Evolutionary conservation across 2,113 vertebrate species (phyloP), one percentile per base, ranked within the genome.

Genomic region (Benitochromis conjunctus): DNA sequence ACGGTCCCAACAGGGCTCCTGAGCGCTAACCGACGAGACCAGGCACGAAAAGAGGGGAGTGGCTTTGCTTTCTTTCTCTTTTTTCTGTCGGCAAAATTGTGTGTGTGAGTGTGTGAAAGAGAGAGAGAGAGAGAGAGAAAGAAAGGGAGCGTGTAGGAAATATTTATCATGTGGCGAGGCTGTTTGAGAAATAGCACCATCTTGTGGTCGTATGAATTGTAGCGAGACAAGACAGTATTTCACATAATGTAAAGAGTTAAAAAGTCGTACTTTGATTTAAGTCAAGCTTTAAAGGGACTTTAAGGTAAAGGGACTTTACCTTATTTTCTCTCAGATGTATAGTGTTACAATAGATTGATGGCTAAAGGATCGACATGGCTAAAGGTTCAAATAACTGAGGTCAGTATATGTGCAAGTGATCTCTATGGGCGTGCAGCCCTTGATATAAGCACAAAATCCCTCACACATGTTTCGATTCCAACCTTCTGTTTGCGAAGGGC

Each of bases 21-120:
- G 5, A 43, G 24, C 9, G 38, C 69, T 84, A 43, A 56, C 57
- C 43, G 57, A 82, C 48, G 34, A 74, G 8, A 80, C 29, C 54
- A 56, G 71, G 71, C 76, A 24, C 54, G 9, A 34, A 64, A 93
- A 93, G 95, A 95, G 93, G 93, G 95, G 94, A 93, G 93, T 79
- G 91, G 84, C 88, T 4, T 11, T 3, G 8, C 7, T 55, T 78
- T 81, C 87, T 91, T 88, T 0, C 21, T 36, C 34, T 46, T 51
- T 77, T 90, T 91, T 86, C 0, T 26, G 90, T 95, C 91, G 90
- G 90, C 94, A 31, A 36, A 94, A 79, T 43, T 29, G 29, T 5
- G 55, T n/a, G 29, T 53, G n/a, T n/a, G 21, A n/a, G 46, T 11
- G n/a, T 26, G 24, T 12, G n/a, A 16, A 19, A 11, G 5, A 46